Evolutionary conservation across 92 coral and sea anemone genomes (phyloP), one percentile per base, ranked within the genome.

Genomic region (Zoanthus sansibaricus): DNA sequence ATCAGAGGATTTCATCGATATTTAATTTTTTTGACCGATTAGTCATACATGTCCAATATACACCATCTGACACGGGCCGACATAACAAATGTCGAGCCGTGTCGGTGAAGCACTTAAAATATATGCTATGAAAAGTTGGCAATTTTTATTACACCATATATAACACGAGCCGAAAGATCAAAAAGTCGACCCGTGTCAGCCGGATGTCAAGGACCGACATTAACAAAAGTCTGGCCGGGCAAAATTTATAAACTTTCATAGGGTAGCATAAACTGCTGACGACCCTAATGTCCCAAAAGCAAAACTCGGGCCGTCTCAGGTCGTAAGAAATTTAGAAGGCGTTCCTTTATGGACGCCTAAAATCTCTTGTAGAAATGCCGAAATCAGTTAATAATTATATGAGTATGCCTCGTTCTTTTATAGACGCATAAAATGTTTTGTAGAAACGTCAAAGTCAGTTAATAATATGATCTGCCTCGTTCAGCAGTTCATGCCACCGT

Each of bases 61-160:
- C 64, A 56, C 64, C n/a, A 56, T 56, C 64, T 56, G 13, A 56
- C 64, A 56, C 13, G 64, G 64, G 64, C 64, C n/a, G 64, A 8
- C 64, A 56, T 56, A 56, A 0, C 64, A 56, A 56, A 12, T 9
- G 64, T 56, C n/a, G 14, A n/a, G 64, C 64, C 64, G 64, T 56
- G 64, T 56, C 64, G 13, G 64, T 56, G 64, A 56, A 56, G 13
- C 64, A 56, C 64, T 56, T 12, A 56, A 56, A 56, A 56, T 9
- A 56, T 56, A 56, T 56, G 64, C 15, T 56, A 56, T 56, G 64
- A 56, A 56, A 56, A 56, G 64, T 56, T 56, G 64, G 64, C 64
- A 56, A 15, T 56, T 3, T 56, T 12, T 5, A 56, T 13, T 56
- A 56, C 64, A 56, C 64, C n/a, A 25, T 25, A 56, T 16, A 13